Base-by-base conservation (phyloP, 2,113 vertebrate genomes). In the Otocyon megalotis region DNA sequence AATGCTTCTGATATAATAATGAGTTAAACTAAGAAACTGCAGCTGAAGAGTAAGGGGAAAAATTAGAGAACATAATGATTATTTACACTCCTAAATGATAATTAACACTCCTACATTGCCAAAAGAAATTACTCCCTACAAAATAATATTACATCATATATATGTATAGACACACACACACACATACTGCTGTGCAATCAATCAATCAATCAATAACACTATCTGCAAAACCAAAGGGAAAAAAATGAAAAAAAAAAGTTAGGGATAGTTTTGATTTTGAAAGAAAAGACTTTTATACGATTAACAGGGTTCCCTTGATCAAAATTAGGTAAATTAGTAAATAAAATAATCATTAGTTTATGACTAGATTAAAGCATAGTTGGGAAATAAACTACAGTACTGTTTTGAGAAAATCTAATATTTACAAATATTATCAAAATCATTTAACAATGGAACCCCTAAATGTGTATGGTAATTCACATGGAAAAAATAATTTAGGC, bases 181-280 rank as follows among this genome's bases (percentile, higher is more conserved):
- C 16, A n/a, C 17, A 79, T 35, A 50, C 11, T 81, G 10, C 0
- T 62, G 5, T 63, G 13, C 0, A 69, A 74, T 90, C 84, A 17
- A 72, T 6, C 2, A 37, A 74, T 19, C 19, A 69, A 69, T 74
- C 43, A 28, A 15, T 63, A 85, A 82, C 10, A 62, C 24, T 48
- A 69, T 24, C 58, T 88, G 32, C 4, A 90, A 94, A 92, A 53
- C 9, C 14, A 80, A 71, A 95, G 8, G 5, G 19, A 60, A 76
- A 94, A 88, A 35, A 10, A 10, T 43, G 3, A 32, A 69, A 82
- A 82, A 54, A 81, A 56, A 86, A 32, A 8, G 32, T 69, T 32
- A 35, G n/a, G 32, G 67, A 69, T 32, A 28, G 58, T 71, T 87
- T 90, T 94, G 8, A 65, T 96, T 93, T 87, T n/a, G 19, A 67